Conservation (phyloP, 2,888 invertebrate species). For the Philereme vetulata region DNA sequence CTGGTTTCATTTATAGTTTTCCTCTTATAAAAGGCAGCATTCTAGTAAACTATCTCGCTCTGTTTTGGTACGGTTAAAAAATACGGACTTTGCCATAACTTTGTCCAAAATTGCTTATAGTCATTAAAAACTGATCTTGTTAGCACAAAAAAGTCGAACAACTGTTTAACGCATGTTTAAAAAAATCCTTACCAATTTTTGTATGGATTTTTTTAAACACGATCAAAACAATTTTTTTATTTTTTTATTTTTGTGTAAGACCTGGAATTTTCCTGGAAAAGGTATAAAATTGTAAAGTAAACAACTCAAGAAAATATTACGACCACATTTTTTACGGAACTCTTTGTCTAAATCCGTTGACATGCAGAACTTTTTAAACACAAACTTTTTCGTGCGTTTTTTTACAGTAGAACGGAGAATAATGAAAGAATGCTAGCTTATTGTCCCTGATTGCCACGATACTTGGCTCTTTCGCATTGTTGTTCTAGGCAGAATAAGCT, state of each 20-base stretch:
- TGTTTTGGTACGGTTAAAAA: background rate
- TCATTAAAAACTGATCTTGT: background rate
- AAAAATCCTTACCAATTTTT: too few species aligned
- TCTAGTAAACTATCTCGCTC: background rate
- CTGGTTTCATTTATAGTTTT: background rate
- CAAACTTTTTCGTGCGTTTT: conserved; percentile 7
- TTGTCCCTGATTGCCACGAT: background rate
- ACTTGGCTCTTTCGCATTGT: background rate
- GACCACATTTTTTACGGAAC: background rate
- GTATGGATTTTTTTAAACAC: too few species aligned
- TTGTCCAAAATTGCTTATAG: background rate
- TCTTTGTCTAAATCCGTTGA: conserved; percentile 6
- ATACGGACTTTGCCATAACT: background rate
- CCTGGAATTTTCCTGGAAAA: too few species aligned
- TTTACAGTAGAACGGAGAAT: conserved; percentile 18
- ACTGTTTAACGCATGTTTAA: too few species aligned
- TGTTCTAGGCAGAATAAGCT: background rate
- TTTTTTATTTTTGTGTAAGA: too few species aligned
- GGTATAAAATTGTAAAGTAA: background rate
- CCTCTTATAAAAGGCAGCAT: background rate
- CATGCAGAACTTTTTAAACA: conserved; percentile 9
- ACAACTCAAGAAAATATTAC: background rate
- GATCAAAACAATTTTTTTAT: too few species aligned
- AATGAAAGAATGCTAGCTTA: conserved; percentile 1
- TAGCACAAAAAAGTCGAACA: too few species aligned